phyloP scores from a whole-genome alignment of 2,888 invertebrate genomes.

The Eupithecia inturbata region DNA sequence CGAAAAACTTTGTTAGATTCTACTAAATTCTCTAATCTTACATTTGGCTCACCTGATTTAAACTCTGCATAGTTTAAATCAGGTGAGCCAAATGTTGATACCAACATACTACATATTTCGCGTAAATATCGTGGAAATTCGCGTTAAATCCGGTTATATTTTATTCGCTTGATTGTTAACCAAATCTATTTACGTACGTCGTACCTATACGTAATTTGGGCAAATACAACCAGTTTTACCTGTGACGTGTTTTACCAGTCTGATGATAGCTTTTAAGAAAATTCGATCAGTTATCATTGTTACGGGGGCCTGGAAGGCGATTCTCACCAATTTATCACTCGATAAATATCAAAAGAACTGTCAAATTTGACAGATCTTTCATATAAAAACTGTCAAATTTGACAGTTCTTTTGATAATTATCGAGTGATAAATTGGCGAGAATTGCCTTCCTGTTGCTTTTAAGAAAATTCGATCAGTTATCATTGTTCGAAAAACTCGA shows the following conservation, averaged over 20 bases:
- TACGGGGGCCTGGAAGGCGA: no score
- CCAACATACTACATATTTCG: not conserved
- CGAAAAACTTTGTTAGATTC: not conserved
- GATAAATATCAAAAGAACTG: no score
- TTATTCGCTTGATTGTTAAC: slow-evolving; percentile 12
- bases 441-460: no score
- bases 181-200: slow-evolving; percentile 20
- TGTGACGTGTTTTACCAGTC: not conserved
- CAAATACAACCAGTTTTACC: not conserved
- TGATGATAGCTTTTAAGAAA: not conserved
- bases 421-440: no score
- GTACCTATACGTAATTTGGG: not conserved
- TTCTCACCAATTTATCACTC: no score
- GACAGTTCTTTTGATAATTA: no score
- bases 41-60: not conserved
- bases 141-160: slow-evolving; percentile 22
- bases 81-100: no score
- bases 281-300: not conserved
- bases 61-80: not conserved
- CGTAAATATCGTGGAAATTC: not conserved
- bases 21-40: not conserved
- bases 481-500: no score
- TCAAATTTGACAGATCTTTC: no score
- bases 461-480: no score
- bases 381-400: no score